Evolutionary conservation across 2,888 invertebrate species (phyloP), one percentile per base, ranked within the genome.

Genomic region (Cylloceria caligata): DNA sequence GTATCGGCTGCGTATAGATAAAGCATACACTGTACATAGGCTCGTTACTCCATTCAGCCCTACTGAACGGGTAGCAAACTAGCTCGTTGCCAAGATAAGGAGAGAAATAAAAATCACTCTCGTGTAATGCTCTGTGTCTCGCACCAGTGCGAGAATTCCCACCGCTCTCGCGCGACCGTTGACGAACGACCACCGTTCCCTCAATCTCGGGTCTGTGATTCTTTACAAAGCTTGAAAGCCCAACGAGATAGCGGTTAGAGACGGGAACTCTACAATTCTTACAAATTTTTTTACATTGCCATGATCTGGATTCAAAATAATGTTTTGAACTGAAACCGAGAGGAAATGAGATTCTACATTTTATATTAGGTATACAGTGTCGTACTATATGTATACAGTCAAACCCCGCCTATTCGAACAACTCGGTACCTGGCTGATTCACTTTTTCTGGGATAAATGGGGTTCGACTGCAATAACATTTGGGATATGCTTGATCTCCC

Each of bases 41-140:
- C 64, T 71, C 64, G 69, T 52, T 69, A 57, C 39, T 68, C 30
- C 30, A 34, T 52, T 42, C 21, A 13, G 16, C 49, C 57, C 24
- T n/a, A 11, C 45, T 36, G 45, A 24, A 5, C 60, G 49, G 45
- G 9, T 69, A n/a, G 24, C 19, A 27, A 62, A 71, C 64, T 62
- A 78, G 49, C 30, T 34, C 52, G 45, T 42, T 78, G 64, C 64
- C 77, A 65, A 78, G 77, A 71, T 78, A 78, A 69, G 64, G 52
- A 64, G 45, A 55, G 64, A 71, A 78, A 78, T 71, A 78, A 78
- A 78, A 78, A 71, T 64, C 71, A 21, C 64, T 78, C 77, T 64
- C 77, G 64, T 71, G 60, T 71, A 55, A 60, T 6, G 57, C 13
- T 45, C 42, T 30, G 42, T 24, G 21, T 77, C 36, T 57, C 47